phyloP scores from a whole-genome alignment of 2,113 vertebrate genomes.

The Puntigrus tetrazona region DNA sequence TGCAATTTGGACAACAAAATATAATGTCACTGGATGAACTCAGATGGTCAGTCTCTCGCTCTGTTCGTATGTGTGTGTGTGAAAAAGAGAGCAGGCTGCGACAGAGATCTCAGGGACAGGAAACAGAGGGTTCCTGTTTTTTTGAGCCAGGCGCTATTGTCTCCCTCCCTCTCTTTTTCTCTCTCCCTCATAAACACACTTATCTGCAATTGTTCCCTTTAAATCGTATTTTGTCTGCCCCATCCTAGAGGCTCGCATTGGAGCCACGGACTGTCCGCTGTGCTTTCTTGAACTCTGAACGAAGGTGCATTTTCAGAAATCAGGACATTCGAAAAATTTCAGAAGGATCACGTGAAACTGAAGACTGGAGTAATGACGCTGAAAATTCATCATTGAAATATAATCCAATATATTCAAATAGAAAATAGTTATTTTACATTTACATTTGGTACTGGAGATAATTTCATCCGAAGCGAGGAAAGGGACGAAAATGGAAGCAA shows the following conservation, averaged over 20 bases:
- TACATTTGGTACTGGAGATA: too few species aligned
- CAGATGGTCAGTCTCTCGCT: slow-evolving; percentile 8
- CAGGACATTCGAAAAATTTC: not conserved
- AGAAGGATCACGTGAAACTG: not conserved
- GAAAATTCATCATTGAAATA: not conserved
- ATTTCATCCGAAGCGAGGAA: too few species aligned
- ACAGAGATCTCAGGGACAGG: slow-evolving; percentile 66
- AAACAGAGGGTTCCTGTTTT: slow-evolving; percentile 83
- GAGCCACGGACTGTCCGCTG: not conserved
- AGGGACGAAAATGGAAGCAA: too few species aligned
- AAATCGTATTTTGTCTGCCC: slow-evolving; percentile 42
- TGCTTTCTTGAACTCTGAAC: not conserved
- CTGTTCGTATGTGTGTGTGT: not conserved
- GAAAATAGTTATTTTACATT: too few species aligned
- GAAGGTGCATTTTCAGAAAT: not conserved
- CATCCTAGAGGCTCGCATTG: slow-evolving; percentile 7
- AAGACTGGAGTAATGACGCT: not conserved
- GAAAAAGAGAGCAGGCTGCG: slow-evolving; percentile 8
- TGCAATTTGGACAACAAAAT: not conserved
- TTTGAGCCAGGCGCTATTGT: slow-evolving; percentile 71
- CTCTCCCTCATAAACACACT: slow-evolving; percentile 41
- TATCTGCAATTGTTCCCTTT: slow-evolving; percentile 44
- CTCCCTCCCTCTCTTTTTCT: slow-evolving; percentile 25
- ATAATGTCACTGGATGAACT: not conserved
- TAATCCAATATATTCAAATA: too few species aligned